phyloP scores from a whole-genome alignment of 2,797 vertebrate species.

The Agapornis canus region DNA sequence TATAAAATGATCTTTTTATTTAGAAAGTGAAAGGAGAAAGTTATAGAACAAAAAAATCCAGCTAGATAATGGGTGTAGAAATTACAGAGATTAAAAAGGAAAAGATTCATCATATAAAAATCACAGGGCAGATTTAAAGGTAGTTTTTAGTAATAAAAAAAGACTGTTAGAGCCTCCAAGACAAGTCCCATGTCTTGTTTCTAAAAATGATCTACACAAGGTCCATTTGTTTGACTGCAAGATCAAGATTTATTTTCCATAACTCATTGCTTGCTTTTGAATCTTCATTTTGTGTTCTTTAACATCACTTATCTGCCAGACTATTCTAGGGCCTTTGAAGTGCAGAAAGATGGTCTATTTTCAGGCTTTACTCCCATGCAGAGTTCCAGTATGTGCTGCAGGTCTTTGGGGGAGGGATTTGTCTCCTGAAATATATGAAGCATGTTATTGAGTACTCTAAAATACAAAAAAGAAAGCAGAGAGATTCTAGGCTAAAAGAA shows the following conservation, averaged over 20 bases:
- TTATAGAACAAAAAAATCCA: neutral
- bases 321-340: neutral
- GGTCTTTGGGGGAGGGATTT: neutral
- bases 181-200: neutral
- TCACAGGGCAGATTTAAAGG: neutral
- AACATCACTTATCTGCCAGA: neutral
- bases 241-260: neutral
- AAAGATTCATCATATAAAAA: neutral
- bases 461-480: neutral
- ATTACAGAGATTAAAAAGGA: neutral
- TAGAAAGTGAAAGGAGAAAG: neutral
- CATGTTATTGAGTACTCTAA: neutral
- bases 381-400: neutral
- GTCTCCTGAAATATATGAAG: neutral
- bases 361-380: constrained; percentile 7
- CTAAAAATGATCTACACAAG: neutral
- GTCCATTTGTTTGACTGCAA: neutral
- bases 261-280: neutral
- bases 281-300: neutral
- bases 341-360: neutral
- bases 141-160: neutral
- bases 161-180: neutral
- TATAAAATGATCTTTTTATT: neutral
- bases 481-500: neutral
- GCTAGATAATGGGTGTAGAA: neutral